These are phyloP conservation scores for Aphis gossypii DNA, from an alignment of 1,140 invertebrate species.

Conservation along the genomic window DNA sequence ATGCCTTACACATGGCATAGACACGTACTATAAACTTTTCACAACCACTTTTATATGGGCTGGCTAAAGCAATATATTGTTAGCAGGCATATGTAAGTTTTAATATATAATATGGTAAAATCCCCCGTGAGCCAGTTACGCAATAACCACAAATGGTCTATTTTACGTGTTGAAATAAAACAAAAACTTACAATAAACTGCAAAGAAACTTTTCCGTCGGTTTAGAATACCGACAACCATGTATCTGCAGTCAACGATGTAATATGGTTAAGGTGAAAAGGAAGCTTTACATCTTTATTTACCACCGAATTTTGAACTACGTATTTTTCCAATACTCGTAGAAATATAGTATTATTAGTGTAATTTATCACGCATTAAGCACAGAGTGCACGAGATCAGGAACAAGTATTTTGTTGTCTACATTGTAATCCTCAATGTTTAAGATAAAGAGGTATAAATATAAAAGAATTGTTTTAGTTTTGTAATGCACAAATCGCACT, in stretches of 20 bases:
- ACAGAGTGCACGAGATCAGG: not conserved
- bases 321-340: not conserved
- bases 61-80: conserved; percentile 15
- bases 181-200: conserved; percentile 40
- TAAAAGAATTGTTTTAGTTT: not conserved
- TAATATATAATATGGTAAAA: conserved; percentile 54
- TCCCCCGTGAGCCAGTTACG: conserved; percentile 34
- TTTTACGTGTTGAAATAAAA: conserved; percentile 28
- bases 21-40: conserved; percentile 18
- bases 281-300: conserved; percentile 28
- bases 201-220: conserved; percentile 8
- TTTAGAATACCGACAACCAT: not conserved
- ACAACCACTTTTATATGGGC: not conserved
- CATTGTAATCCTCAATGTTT: not conserved
- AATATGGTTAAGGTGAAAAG: not conserved
- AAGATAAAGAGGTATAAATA: not conserved
- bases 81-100: conserved; percentile 38
- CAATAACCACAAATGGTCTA: conserved; percentile 45
- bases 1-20: not conserved
- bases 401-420: not conserved
- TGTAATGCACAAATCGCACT: not conserved
- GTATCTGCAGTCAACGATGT: conserved; percentile 15
- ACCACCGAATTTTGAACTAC: not conserved
- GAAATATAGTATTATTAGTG: not conserved
- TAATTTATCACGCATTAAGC: conserved; percentile 35